Conservation (phyloP, 2,888 invertebrate genomes). For the Orthosia gothica region DNA sequence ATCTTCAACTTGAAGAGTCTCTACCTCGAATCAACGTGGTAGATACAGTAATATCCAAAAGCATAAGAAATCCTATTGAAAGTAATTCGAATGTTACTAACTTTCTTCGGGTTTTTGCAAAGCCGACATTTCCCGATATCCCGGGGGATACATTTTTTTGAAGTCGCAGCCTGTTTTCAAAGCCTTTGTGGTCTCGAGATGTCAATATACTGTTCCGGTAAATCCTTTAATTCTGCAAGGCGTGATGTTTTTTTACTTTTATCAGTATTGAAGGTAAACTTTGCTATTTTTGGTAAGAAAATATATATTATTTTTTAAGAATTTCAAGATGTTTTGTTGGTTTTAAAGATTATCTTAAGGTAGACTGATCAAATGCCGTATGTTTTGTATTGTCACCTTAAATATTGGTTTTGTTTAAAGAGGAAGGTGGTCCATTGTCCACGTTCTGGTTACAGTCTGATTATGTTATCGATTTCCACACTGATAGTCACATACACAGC, state of each 20-base stretch:
- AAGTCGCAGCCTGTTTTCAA: conserved; percentile 19
- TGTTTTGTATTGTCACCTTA: neutral
- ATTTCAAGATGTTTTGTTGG: neutral
- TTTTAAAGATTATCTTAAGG: neutral
- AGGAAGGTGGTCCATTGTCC: neutral
- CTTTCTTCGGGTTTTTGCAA: conserved; percentile 17
- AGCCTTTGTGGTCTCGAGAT: conserved; percentile 45
- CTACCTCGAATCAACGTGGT: neutral
- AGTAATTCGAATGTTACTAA: conserved; percentile 43
- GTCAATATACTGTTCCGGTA: conserved; percentile 44
- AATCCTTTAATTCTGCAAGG: conserved; percentile 44
- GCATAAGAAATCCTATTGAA: conserved; percentile 35
- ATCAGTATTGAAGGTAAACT: conserved; percentile 17
- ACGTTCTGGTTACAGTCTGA: no score
- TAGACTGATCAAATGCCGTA: neutral
- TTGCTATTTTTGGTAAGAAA: neutral
- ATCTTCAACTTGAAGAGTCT: neutral
- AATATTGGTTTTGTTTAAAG: neutral
- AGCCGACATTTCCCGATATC: conserved; percentile 38
- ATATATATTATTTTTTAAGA: neutral
- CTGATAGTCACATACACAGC: no score
- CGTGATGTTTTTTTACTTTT: conserved; percentile 30
- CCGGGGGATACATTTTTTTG: conserved; percentile 46
- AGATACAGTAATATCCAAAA: conserved; percentile 2
- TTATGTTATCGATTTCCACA: no score